phyloP scores from a whole-genome alignment of 1,140 invertebrate species.

The Bombus impatiens region DNA sequence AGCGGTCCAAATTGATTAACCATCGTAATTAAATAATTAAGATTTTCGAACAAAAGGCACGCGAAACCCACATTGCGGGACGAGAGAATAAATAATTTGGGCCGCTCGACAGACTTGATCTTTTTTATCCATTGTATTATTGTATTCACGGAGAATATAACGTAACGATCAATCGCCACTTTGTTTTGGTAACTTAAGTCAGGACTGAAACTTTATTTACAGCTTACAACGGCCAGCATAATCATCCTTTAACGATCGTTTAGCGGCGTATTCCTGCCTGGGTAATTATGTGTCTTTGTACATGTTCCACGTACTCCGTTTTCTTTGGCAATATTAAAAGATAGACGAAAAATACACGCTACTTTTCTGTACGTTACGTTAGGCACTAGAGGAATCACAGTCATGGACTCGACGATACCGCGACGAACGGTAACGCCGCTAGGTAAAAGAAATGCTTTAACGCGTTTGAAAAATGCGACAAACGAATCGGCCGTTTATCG shows the following conservation, averaged over 20 bases:
- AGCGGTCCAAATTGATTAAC: conserved; percentile 16
- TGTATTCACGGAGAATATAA: conserved; percentile 18
- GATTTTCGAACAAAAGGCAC: neutral
- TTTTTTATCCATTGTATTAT: conserved; percentile 17
- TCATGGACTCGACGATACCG: conserved; percentile 64
- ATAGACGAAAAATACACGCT: conserved; percentile 57
- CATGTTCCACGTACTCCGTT: conserved; percentile 40
- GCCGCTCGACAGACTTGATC: neutral
- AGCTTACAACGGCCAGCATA: conserved; percentile 47
- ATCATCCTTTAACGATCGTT: neutral
- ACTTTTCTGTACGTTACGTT: conserved; percentile 57
- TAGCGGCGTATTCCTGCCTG: neutral
- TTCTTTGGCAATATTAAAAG: conserved; percentile 73
- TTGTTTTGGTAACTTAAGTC: conserved; percentile 69
- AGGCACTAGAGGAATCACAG: conserved; percentile 79
- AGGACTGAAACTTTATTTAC: conserved; percentile 64
- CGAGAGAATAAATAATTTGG: neutral
- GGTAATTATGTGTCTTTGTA: conserved; percentile 54
- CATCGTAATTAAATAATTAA: neutral
- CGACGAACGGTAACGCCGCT: conserved; percentile 42
- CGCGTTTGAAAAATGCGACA: neutral
- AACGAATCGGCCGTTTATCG: neutral
- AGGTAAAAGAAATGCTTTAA: conserved; percentile 57
- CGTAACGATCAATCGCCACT: conserved; percentile 24
- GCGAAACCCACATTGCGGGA: neutral